Base-by-base conservation (phyloP, 2,113 vertebrate genomes). In the Panthera tigris region DNA sequence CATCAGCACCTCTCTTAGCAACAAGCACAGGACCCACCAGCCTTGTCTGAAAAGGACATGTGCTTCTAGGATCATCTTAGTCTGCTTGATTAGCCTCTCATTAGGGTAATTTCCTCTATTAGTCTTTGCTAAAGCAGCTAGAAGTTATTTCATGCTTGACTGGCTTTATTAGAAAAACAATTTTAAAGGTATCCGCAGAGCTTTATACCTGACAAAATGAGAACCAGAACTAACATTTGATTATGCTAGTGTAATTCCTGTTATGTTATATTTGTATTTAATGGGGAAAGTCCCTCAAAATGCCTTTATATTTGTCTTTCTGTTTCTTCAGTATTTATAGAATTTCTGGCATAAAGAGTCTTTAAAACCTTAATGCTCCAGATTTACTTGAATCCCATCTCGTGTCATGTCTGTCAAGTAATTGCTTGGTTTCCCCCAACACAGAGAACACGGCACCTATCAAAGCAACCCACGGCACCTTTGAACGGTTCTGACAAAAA, bases 51-150 rank as follows among this genome's bases (percentile, higher is more conserved):
- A 55, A 39, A 81, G 55, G 61, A 52, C 4, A 0, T 16, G 65
- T 18, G n/a, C 12, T 85, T 78, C 82, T 65, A 31, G 25, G 94
- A 78, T 69, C 45, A 95, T 86, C 92, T 95, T 74, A 41, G 76
- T 97, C 18, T 90, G 25, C 80, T 66, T 65, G 97, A 14, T 68
- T 48, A 55, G 85, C 82, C 45, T 89, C 91, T 73, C 95, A 92
- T 97, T 94, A 95, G 91, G 87, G 61, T 89, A 97, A 97, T 95
- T 97, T 89, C 74, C 4, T 66, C 69, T 96, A 89, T 98, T 97
- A 96, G 74, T 92, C 91, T 96, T 91, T 96, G 93, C 87, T 52
- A 45, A 94, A 84, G 3, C 95, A 84, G 48, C 88, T 27, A 63
- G 36, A 89, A 76, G 71, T 97, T 94, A 93, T 96, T 98, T 81